These are phyloP conservation scores for Dolichallabes microphthalmus DNA, from an alignment of 2,113 vertebrate genomes.

Conservation along the genomic window DNA sequence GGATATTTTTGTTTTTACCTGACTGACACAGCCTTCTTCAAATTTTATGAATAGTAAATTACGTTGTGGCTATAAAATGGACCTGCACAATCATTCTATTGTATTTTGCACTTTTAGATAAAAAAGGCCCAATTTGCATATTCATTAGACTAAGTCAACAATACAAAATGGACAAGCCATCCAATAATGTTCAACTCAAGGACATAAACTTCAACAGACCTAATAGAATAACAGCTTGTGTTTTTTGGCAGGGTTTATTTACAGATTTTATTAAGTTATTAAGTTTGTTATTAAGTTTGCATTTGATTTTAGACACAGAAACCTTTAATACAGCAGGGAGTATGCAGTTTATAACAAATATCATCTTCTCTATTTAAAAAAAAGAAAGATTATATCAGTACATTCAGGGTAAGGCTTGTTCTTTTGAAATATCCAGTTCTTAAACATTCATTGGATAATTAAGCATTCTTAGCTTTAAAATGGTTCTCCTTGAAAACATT, in stretches of 20 bases:
- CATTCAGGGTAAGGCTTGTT: not conserved
- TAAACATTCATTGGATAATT: not conserved
- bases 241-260: not conserved
- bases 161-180: not conserved
- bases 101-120: not conserved
- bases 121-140: not conserved
- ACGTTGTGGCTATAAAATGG: not conserved
- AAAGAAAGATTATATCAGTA: not conserved
- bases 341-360: not conserved
- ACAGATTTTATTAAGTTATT: not conserved
- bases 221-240: not conserved
- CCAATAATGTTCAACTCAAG: not conserved
- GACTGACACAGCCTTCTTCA: not conserved
- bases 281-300: not conserved
- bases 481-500: not conserved
- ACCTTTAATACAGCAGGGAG: not conserved
- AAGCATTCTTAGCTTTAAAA: not conserved
- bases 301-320: not conserved
- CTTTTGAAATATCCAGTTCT: not conserved
- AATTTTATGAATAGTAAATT: not conserved
- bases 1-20: not conserved
- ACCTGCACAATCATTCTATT: not conserved
- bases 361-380: no score
- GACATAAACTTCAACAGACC: not conserved
- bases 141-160: constrained; percentile 8